phyloP scores from a whole-genome alignment of 2,113 vertebrate species.

The Circaetus gallicus region DNA sequence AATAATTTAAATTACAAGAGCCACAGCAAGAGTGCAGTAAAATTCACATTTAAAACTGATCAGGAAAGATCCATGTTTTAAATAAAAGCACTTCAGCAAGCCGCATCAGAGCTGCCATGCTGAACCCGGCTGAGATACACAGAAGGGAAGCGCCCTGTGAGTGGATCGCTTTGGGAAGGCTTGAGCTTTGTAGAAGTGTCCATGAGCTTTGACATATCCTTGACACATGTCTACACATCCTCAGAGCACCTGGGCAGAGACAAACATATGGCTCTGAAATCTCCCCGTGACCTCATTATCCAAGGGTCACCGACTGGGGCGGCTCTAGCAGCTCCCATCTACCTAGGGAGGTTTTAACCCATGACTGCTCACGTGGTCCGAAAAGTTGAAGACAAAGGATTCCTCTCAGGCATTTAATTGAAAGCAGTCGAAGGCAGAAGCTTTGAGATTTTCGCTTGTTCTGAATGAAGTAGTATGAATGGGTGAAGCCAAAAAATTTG shows the following conservation, averaged over 20 bases:
- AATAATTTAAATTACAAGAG: not conserved
- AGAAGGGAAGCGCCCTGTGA: not conserved
- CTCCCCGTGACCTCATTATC: constrained; percentile 36
- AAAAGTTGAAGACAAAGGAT: constrained; percentile 24
- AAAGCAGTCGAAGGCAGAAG: constrained; percentile 17
- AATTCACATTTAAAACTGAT: not conserved
- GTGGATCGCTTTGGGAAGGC: not conserved
- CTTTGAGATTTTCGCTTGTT: not conserved
- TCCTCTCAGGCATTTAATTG: constrained; percentile 33
- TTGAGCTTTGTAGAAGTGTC: not conserved
- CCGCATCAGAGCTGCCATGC: not conserved
- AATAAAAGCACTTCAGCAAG: not conserved
- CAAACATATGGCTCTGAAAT: constrained; percentile 45
- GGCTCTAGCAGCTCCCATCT: not conserved
- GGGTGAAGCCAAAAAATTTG: not conserved
- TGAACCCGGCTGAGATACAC: not conserved
- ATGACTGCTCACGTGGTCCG: not conserved
- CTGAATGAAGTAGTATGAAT: not conserved
- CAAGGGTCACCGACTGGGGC: not conserved
- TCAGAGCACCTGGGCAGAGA: constrained; percentile 38
- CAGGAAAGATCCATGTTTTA: not conserved
- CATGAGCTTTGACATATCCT: constrained; percentile 48
- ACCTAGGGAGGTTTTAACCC: constrained; percentile 43
- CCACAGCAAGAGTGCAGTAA: not conserved
- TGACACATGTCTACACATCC: constrained; percentile 59